Conservation (phyloP, 30 jellyfish, hydroid and myxozoan genomes). For the Catostylus mosaicus region DNA sequence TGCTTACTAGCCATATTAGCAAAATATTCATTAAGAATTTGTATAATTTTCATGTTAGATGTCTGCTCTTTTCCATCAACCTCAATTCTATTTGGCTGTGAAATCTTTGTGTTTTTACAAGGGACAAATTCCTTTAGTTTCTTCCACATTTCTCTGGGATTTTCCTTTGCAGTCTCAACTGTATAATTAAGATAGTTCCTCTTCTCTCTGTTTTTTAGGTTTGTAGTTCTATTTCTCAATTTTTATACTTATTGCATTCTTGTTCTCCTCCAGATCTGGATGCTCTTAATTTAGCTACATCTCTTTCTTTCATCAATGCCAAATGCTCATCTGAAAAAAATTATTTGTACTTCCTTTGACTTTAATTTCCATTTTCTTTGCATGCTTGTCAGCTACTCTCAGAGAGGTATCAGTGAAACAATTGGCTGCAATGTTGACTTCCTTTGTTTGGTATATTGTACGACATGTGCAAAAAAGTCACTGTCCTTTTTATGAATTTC, state of each 20-base stretch:
- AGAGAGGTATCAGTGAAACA: constrained; percentile 32
- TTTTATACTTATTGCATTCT: constrained; percentile 19
- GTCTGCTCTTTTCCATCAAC: constrained; percentile 28
- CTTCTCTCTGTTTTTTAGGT: constrained; percentile 7
- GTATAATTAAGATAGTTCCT: constrained; percentile 12
- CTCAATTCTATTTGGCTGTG: constrained; percentile 19
- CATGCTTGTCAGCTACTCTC: constrained; percentile 44
- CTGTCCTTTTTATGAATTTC: too few species aligned
- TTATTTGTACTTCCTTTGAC: constrained; percentile 44
- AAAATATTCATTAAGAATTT: constrained; percentile 18
- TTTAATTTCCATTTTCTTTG: constrained; percentile 33
- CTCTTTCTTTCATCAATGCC: constrained; percentile 21
- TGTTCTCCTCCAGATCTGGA: constrained; percentile 20
- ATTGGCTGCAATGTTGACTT: constrained; percentile 49
- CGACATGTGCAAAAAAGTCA: too few species aligned
- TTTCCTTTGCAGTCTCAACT: constrained; percentile 1
- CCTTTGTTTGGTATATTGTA: constrained; percentile 4
- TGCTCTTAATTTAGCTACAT: constrained; percentile 18
- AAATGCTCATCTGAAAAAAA: constrained; percentile 40
- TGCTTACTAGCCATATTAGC: constrained; percentile 23
- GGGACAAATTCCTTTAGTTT: constrained; percentile 42
- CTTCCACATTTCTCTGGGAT: constrained; percentile 41
- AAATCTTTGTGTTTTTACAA: constrained; percentile 15
- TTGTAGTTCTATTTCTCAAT: constrained; percentile 35
- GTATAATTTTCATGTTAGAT: constrained; percentile 24